phyloP scores from a whole-genome alignment of 2,797 vertebrate genomes.

The Threskiornis aethiopicus region DNA sequence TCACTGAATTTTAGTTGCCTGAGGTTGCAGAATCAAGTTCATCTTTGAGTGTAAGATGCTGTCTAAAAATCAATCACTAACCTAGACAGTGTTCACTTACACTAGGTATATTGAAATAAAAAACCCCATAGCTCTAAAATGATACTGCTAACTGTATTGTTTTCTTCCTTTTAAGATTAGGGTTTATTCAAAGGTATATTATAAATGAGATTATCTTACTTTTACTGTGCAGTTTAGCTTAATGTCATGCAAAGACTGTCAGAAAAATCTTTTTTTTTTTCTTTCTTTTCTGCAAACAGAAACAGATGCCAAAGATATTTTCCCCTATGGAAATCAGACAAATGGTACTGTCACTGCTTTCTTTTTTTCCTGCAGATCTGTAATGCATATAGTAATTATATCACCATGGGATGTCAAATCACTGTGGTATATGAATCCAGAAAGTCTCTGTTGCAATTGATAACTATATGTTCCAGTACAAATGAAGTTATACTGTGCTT shows the following conservation, averaged over 20 bases:
- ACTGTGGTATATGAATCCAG: not conserved
- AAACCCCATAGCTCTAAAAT: not conserved
- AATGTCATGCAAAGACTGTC: not conserved
- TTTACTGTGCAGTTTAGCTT: not conserved
- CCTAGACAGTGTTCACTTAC: not conserved
- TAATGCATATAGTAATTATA: slow-evolving; percentile 31
- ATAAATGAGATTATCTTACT: not conserved
- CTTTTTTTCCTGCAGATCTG: slow-evolving; percentile 2
- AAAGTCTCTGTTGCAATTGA: not conserved
- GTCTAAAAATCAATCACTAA: not conserved
- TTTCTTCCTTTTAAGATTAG: not conserved
- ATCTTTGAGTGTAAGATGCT: not conserved
- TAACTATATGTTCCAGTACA: not conserved
- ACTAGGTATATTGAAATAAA: not conserved
- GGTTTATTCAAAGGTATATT: not conserved
- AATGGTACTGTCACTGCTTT: slow-evolving; percentile 8
- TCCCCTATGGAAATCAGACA: slow-evolving; percentile 22
- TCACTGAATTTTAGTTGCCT: not conserved
- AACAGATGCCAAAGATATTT: slow-evolving; percentile 32
- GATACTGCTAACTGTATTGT: not conserved
- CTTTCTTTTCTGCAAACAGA: not conserved
- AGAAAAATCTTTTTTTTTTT: not conserved
- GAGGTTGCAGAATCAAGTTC: not conserved
- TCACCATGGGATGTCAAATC: slow-evolving; percentile 33
- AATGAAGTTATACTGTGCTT: not conserved